Evolutionary conservation across 2,113 vertebrate genomes (phyloP).

Genomic region (Herpailurus yagouaroundi): DNA sequence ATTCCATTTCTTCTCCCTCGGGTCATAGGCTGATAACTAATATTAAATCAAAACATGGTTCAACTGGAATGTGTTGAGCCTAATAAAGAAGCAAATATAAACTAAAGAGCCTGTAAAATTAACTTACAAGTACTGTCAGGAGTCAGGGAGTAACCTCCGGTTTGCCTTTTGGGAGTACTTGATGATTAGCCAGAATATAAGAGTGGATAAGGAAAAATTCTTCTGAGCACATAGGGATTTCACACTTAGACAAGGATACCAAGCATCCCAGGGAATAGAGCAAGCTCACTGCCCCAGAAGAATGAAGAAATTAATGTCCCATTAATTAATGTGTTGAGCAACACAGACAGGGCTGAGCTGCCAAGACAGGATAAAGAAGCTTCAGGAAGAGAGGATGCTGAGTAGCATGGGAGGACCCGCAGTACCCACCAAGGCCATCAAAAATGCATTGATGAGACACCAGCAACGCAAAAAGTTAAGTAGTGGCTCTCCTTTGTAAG

Average conservation of each 20-base stretch:
- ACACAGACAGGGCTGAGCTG: background rate
- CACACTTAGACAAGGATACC: background rate
- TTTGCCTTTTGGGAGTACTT: background rate
- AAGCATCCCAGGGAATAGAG: too few species aligned
- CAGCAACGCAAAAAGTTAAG: background rate
- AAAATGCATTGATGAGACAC: background rate
- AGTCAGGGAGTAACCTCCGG: background rate
- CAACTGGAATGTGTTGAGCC: background rate
- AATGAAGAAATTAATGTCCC: background rate
- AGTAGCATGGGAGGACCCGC: accelerated
- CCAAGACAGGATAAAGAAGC: background rate
- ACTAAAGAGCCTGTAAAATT: background rate
- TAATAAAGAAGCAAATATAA: background rate
- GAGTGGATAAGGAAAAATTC: background rate
- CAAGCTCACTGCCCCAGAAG: background rate
- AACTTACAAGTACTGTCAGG: background rate
- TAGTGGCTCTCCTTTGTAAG: background rate
- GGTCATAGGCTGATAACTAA: background rate
- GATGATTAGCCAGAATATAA: background rate
- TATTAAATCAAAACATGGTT: background rate
- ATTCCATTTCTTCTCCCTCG: background rate
- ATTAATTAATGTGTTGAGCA: background rate
- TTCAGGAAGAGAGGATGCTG: background rate
- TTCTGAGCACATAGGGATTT: background rate
- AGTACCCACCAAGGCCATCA: background rate